Conservation (phyloP, 2,797 vertebrate species). For the Florisuga fusca region DNA sequence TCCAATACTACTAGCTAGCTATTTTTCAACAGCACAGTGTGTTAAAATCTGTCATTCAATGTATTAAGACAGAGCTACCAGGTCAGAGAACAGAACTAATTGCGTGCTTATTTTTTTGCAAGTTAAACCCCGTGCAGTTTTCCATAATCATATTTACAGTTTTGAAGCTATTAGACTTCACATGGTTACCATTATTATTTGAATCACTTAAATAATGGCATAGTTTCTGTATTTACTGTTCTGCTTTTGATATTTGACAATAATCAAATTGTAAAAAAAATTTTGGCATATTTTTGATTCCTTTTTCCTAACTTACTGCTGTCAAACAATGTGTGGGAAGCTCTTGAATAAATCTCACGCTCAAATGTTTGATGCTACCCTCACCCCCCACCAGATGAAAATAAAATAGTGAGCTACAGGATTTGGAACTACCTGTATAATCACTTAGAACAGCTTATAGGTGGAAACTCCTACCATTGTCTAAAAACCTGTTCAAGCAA, state of each 20-base stretch:
- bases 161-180: background rate
- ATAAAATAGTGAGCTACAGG: background rate
- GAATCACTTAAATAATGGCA: background rate
- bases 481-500: slow-evolving; percentile 61
- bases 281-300: background rate
- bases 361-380: background rate
- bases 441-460: background rate
- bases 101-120: background rate
- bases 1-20: background rate
- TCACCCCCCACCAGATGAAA: background rate
- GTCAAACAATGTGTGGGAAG: background rate
- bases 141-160: background rate
- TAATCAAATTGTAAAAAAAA: too few species aligned
- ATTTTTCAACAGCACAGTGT: background rate
- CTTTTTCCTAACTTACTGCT: background rate
- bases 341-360: background rate
- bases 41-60: background rate
- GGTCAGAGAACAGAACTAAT: background rate
- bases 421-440: background rate
- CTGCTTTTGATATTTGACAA: fast-evolving
- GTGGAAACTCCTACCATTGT: slow-evolving; percentile 52
- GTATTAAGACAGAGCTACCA: background rate
- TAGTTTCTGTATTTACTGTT: background rate
- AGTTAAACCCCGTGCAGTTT: background rate
- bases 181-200: background rate